Conservation (phyloP, 2,113 vertebrate species). For the Dermatemys mawii region DNA sequence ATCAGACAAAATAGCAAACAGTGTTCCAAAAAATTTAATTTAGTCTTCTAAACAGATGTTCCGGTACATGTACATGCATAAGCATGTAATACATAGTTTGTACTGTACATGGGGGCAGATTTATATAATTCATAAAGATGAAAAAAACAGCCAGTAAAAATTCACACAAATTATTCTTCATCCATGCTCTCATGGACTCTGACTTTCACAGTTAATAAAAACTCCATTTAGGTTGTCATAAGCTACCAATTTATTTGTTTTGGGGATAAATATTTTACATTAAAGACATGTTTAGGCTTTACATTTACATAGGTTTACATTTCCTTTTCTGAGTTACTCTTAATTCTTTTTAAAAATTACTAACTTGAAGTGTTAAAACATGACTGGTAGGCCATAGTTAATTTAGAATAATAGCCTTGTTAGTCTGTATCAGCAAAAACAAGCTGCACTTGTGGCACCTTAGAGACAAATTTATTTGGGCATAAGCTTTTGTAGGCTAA, state of each 20-base stretch:
- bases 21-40: not conserved
- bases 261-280: not conserved
- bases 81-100: not conserved
- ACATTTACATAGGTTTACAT: not conserved
- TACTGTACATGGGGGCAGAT: slow-evolving; percentile 54
- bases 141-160: slow-evolving; percentile 55
- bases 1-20: slow-evolving; percentile 18
- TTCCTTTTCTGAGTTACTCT: not conserved
- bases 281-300: not conserved
- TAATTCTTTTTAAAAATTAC: not conserved
- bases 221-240: not conserved
- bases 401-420: too few species aligned
- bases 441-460: too few species aligned
- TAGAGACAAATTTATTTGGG: too few species aligned
- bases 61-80: not conserved
- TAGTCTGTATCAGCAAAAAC: too few species aligned
- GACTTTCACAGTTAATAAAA: not conserved
- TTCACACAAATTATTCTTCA: not conserved
- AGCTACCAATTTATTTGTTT: not conserved
- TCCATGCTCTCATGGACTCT: too few species aligned
- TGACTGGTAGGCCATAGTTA: not conserved
- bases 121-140: slow-evolving; percentile 20
- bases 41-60: slow-evolving; percentile 48
- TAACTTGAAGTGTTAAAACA: not conserved
- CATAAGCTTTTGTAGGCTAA: too few species aligned